Evolutionary conservation across 2,888 invertebrate species (phyloP).

Genomic region (Eucera pruinosa): DNA sequence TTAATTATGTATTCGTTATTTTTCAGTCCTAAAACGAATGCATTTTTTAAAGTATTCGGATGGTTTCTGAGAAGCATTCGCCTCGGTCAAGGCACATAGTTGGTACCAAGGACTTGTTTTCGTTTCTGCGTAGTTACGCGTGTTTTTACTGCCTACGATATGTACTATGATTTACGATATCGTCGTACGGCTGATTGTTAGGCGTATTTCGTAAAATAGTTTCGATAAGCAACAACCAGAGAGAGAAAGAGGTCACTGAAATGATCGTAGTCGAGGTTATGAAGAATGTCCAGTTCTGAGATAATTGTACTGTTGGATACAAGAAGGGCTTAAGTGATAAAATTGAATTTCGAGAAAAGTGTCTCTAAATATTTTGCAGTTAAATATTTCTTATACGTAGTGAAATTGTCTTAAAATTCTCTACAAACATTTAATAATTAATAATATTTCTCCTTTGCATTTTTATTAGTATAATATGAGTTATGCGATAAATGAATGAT

Average conservation of each 20-base stretch:
- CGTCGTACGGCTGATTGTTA: background rate
- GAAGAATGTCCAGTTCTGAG: background rate
- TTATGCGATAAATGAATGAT: no score
- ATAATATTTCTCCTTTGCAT: no score
- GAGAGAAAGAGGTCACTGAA: background rate
- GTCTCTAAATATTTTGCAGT: no score
- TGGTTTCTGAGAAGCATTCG: background rate
- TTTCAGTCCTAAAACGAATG: background rate
- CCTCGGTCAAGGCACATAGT: background rate
- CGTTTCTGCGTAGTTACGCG: background rate
- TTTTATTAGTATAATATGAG: no score
- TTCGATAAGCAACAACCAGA: conserved; percentile 42
- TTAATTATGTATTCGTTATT: conserved; percentile 12
- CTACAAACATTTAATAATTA: no score
- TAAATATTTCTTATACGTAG: no score
- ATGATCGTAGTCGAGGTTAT: conserved; percentile 16
- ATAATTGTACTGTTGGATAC: no score
- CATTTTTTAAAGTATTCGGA: background rate
- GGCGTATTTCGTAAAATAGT: conserved; percentile 8
- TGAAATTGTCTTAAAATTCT: no score
- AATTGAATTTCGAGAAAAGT: no score
- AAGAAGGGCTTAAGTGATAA: no score
- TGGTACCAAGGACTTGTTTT: background rate
- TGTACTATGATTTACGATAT: conserved; percentile 50
- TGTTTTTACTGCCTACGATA: conserved; percentile 41